A percentile compares a stretch with the other conserved stretches of the same genome.
Conservation (phyloP, 2,888 invertebrate species). For the Chrysolina oricalcia region DNA sequence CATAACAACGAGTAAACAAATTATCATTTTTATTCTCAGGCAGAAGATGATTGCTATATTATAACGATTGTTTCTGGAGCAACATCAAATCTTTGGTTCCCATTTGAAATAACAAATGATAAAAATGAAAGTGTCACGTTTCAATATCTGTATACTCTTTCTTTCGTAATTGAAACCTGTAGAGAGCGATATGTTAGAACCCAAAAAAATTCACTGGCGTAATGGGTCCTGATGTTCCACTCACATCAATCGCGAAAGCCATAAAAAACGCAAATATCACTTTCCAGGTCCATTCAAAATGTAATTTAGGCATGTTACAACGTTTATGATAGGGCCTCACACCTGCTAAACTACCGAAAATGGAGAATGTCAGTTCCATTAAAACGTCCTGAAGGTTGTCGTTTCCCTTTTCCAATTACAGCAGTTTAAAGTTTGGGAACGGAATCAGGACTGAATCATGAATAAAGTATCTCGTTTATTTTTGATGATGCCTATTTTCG, state of each 20-base stretch:
- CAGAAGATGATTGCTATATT: too few species aligned
- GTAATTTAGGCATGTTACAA: conserved; percentile 1
- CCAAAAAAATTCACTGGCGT: neutral
- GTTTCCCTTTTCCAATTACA: conserved; percentile 34
- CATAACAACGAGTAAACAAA: too few species aligned
- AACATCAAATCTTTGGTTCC: neutral
- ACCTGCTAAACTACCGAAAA: conserved; percentile 16
- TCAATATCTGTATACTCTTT: too few species aligned
- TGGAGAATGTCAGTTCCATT: conserved; percentile 1
- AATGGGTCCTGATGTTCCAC: neutral
- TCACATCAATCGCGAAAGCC: conserved; percentile 13
- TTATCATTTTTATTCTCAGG: too few species aligned
- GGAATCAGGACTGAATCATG: conserved; percentile 33
- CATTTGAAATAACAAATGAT: neutral
- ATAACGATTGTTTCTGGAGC: too few species aligned
- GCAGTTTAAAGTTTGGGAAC: conserved; percentile 32
- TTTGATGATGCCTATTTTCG: conserved; percentile 32
- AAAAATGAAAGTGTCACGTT: too few species aligned
- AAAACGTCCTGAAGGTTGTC: conserved; percentile 24
- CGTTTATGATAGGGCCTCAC: conserved; percentile 16
- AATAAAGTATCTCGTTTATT: conserved; percentile 35
- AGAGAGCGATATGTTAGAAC: neutral
- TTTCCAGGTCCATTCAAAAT: conserved; percentile 7
- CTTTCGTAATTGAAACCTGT: neutral
- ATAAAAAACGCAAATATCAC: conserved; percentile 19